Evolutionary conservation across 2,888 invertebrate species (phyloP), one percentile per base, ranked within the genome.

Genomic region (Ryuthela nishihirai): DNA sequence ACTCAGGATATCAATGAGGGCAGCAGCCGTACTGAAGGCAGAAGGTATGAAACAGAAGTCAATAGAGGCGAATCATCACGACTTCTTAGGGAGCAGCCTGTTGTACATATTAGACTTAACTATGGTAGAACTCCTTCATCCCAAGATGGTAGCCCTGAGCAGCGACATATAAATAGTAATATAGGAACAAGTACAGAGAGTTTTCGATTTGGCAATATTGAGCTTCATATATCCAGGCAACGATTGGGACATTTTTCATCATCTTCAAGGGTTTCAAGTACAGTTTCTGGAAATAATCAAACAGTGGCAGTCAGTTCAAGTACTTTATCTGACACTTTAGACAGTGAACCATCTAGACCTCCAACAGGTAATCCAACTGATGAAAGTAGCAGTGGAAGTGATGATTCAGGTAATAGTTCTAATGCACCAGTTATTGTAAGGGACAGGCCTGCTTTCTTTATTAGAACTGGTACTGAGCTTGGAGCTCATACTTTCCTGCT

Each of bases 41-140:
- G n/a, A n/a, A n/a, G n/a, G n/a, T n/a, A n/a, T n/a, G 29, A 44
- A 12, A 44, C 29, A 20, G 44, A 32, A 23, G 17, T 17, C 12
- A 18, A 44, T 9, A 32, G 18, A 18, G 32, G 10, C 2, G 44
- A 44, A 29, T 15, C 17, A 17, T 44, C 44, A 15, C 32, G 29
- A 15, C 18, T n/a, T 12, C 18, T 44, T 32, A 9, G 44, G 18
- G 44, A 44, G 17, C 43, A 52, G 6, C 61, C 61, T 5, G 45
- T 61, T 26, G 44, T 58, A 15, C 64, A 53, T 35, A 54, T 65
- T 36, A 42, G 52, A 17, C 44, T 62, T 18, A 64, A 64, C 40
- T 61, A 47, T 21, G 40, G 43, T 6, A 26, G 21, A 7, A 9
- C 10, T 6, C 15, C 12, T 15, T 12, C 9, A 24, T 17, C 7